Evolutionary conservation across 2,888 invertebrate genomes (phyloP).

Genomic region (Leptopilina syphax): DNA sequence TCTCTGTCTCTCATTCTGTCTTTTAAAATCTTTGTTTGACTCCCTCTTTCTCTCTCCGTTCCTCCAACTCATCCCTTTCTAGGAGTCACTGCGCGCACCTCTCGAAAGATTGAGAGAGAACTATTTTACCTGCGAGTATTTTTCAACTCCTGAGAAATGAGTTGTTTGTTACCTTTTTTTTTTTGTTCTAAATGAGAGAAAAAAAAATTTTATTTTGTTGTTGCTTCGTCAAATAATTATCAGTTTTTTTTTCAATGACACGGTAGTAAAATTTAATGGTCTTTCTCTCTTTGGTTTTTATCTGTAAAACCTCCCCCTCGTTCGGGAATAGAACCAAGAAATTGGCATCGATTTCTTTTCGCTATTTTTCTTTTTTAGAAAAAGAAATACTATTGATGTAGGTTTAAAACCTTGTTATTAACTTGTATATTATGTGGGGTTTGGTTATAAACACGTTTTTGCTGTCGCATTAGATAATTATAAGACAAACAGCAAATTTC

Average conservation of each 20-base stretch:
- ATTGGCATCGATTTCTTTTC: slow-evolving; percentile 28
- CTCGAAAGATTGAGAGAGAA: slow-evolving; percentile 22
- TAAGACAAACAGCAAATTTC: no score
- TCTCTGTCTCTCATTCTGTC: neutral
- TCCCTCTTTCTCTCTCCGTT: neutral
- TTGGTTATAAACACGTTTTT: neutral
- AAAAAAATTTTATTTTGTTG: no score
- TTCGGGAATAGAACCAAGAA: slow-evolving; percentile 8
- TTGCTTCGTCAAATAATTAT: slow-evolving; percentile 26
- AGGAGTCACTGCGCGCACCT: neutral
- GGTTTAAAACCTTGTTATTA: neutral
- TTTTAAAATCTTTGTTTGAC: slow-evolving; percentile 14
- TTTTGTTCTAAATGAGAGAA: no score
- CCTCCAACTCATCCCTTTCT: neutral
- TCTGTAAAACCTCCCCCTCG: slow-evolving; percentile 26
- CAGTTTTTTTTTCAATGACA: slow-evolving; percentile 23
- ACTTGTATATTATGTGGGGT: neutral
- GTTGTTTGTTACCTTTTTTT: neutral
- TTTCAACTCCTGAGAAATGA: slow-evolving; percentile 18
- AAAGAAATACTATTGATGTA: neutral
- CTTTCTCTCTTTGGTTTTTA: slow-evolving; percentile 21
- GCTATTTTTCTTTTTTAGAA: neutral
- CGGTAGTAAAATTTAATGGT: slow-evolving; percentile 6
- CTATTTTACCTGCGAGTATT: slow-evolving; percentile 24
- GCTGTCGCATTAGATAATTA: neutral